Evolutionary conservation across 1,140 invertebrate species (phyloP).

Genomic region (Trypoxylus dichotomus): DNA sequence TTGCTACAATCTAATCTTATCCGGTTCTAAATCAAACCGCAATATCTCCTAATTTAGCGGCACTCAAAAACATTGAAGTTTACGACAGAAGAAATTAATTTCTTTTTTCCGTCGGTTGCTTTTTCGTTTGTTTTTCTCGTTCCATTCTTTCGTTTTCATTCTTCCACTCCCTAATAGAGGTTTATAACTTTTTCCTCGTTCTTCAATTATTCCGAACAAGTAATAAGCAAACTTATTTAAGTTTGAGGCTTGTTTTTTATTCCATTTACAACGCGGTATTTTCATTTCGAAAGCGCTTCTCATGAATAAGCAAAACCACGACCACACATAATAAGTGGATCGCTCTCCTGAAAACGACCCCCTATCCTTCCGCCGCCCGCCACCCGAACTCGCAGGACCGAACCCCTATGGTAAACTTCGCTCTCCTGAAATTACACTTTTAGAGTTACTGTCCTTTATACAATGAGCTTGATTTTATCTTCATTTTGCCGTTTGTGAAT

Average conservation of each 20-base stretch:
- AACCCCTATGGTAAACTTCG: slow-evolving; percentile 43
- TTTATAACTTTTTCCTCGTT: slow-evolving; percentile 40
- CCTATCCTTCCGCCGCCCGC: slow-evolving; percentile 21
- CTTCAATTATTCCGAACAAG: slow-evolving; percentile 46
- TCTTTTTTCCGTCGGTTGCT: neutral
- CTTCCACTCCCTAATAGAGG: neutral
- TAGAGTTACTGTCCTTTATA: slow-evolving; percentile 43
- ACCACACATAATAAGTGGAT: slow-evolving; percentile 19
- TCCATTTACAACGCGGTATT: slow-evolving; percentile 47
- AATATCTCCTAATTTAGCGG: neutral
- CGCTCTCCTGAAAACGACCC: neutral
- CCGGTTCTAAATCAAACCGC: neutral
- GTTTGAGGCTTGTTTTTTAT: slow-evolving; percentile 46
- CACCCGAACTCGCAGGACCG: neutral
- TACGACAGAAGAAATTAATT: neutral
- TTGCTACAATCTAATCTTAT: too few relatives aligned
- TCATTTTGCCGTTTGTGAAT: slow-evolving; percentile 44
- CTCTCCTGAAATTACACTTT: slow-evolving; percentile 46
- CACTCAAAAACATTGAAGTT: neutral
- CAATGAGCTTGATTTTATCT: slow-evolving; percentile 44
- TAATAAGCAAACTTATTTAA: slow-evolving; percentile 51
- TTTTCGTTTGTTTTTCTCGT: neutral
- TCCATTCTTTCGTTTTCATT: neutral
- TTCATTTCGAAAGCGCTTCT: slow-evolving; percentile 50
- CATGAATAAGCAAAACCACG: slow-evolving; percentile 50